Evolutionary conservation across 2,888 invertebrate species (phyloP).

Genomic region (Brassicogethes aeneus): DNA sequence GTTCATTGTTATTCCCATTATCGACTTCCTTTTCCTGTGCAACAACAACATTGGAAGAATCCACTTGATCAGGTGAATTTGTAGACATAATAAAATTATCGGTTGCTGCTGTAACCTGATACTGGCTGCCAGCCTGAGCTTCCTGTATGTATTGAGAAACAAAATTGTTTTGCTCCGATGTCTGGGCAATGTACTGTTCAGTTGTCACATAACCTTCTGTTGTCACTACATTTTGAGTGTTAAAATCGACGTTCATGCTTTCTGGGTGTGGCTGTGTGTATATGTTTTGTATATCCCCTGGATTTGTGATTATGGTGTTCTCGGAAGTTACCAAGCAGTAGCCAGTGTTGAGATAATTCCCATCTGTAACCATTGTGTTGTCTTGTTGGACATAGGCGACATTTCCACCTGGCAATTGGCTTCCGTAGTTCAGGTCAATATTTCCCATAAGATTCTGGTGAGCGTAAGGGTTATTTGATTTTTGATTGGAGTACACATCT

Average conservation of each 20-base stretch:
- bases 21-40: no score
- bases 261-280: no score
- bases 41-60: no score
- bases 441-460: not conserved
- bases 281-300: no score
- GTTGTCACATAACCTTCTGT: no score
- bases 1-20: no score
- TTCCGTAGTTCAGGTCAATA: not conserved
- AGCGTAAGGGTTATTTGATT: not conserved
- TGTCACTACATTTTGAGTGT: no score
- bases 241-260: no score
- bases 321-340: not conserved
- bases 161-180: not conserved
- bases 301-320: no score
- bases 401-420: not conserved
- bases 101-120: not conserved
- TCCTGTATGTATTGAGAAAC: not conserved
- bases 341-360: not conserved
- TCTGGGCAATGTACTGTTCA: no score
- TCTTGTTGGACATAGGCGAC: not conserved
- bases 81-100: not conserved
- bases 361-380: not conserved
- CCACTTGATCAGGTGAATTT: not conserved
- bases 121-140: not conserved
- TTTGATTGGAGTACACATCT: not conserved